Percentiles rank a stretch among this genome's conserved stretches.
These are phyloP conservation scores for Gymnarchus niloticus DNA, from an alignment of 2,113 vertebrate species.

Conservation along the genomic window DNA sequence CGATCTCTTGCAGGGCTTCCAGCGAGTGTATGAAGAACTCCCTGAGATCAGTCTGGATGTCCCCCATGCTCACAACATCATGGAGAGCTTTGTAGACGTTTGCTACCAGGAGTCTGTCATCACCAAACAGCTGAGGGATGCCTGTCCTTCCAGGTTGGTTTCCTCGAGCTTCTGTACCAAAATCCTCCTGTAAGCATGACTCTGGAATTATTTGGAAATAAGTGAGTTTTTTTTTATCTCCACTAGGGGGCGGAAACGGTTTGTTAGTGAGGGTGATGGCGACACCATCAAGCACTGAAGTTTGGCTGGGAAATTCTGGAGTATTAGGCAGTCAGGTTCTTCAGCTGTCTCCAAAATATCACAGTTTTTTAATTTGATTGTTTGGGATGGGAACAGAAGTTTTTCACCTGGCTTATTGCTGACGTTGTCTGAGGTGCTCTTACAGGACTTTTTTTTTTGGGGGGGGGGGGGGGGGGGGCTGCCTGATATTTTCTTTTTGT, in stretches of 20 bases:
- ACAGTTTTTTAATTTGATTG: not conserved
- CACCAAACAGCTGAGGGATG: constrained; percentile 72
- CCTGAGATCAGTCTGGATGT: constrained; percentile 75
- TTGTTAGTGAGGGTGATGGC: constrained; percentile 78
- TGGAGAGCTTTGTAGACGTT: constrained; percentile 75
- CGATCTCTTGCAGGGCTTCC: constrained; percentile 65
- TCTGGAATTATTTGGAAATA: too few relatives aligned
- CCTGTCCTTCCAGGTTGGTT: constrained; percentile 70
- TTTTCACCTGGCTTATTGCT: constrained; percentile 1
- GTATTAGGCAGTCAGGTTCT: not conserved
- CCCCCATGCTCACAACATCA: constrained; percentile 69
- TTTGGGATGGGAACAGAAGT: not conserved
- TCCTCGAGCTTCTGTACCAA: not conserved
- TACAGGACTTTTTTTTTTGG: not conserved
- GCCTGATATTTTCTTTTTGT: too few relatives aligned
- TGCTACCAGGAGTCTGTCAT: constrained; percentile 73
- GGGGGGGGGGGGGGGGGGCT: too few relatives aligned
- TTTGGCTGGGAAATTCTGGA: constrained; percentile 5
- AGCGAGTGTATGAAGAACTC: constrained; percentile 73
- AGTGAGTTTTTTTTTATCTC: constrained; percentile 25
- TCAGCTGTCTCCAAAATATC: not conserved
- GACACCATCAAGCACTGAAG: constrained; percentile 66
- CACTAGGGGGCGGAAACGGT: constrained; percentile 77
- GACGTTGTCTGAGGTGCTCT: not conserved
- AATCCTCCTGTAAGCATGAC: too few relatives aligned